phyloP scores from a whole-genome alignment of 2,113 vertebrate genomes.

The Tachycineta bicolor region DNA sequence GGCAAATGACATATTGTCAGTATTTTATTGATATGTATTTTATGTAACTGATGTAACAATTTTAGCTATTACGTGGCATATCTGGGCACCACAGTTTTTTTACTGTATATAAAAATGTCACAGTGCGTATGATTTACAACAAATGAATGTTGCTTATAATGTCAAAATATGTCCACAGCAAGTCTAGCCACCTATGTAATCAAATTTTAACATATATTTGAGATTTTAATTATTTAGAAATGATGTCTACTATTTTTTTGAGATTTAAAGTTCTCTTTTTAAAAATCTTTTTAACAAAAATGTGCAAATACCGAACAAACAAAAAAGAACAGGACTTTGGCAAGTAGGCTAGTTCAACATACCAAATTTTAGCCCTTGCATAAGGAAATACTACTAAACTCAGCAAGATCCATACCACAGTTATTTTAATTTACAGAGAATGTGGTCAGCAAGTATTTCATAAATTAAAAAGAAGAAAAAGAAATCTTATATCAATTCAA shows the following conservation, averaged over 20 bases:
- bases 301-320: accelerated
- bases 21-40: neutral
- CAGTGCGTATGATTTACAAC: neutral
- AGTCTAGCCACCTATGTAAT: neutral
- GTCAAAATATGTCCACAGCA: neutral
- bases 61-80: neutral
- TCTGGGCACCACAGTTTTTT: neutral
- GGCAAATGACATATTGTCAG: neutral
- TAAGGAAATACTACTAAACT: neutral
- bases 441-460: neutral
- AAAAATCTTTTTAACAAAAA: neutral
- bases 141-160: neutral
- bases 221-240: neutral
- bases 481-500: neutral
- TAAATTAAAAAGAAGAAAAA: neutral
- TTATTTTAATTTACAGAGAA: neutral
- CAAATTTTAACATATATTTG: neutral
- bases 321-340: neutral
- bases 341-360: neutral
- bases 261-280: neutral
- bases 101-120: neutral
- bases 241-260: neutral
- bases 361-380: neutral
- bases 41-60: neutral
- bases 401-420: neutral